A percentile compares a stretch with the other conserved stretches of the same genome.
Evolutionary conservation across 30 jellyfish, hydroid and myxozoan genomes (phyloP).

Genomic region (Cassiopea xamachana): DNA sequence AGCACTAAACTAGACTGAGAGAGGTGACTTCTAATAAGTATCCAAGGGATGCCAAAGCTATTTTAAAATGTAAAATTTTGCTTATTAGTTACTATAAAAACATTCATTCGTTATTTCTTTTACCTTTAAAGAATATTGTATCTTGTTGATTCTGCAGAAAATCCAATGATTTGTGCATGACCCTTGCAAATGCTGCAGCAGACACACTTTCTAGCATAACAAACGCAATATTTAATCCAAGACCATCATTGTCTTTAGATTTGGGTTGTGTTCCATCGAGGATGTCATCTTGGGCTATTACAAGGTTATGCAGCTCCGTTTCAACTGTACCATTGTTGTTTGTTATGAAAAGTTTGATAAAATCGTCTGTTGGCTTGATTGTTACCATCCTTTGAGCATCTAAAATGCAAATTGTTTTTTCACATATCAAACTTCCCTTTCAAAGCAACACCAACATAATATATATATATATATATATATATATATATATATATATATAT

Average conservation of each 20-base stretch:
- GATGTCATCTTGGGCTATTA: slow-evolving; percentile 9
- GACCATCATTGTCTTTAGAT: slow-evolving; percentile 11
- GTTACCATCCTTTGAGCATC: neutral
- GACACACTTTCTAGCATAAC: slow-evolving; percentile 50
- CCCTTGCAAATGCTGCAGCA: slow-evolving; percentile 41
- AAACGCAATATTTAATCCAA: slow-evolving; percentile 37
- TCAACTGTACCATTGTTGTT: slow-evolving; percentile 20
- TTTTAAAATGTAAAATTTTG: no score
- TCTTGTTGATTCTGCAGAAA: slow-evolving; percentile 8
- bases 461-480: no score
- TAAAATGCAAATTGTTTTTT: no score
- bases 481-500: no score
- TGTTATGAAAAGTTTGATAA: slow-evolving; percentile 15
- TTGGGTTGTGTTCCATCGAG: neutral
- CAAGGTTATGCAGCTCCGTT: slow-evolving; percentile 17
- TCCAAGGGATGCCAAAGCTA: no score
- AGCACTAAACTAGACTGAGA: no score
- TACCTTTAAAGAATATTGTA: neutral
- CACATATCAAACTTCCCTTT: no score
- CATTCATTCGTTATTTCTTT: neutral
- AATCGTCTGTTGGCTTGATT: slow-evolving; percentile 38
- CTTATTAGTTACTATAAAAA: no score
- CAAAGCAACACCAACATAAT: no score
- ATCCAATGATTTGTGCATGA: slow-evolving; percentile 41
- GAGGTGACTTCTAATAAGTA: no score